Evolutionary conservation across 2,888 invertebrate genomes (phyloP).

Genomic region (Harpalus rufipes): DNA sequence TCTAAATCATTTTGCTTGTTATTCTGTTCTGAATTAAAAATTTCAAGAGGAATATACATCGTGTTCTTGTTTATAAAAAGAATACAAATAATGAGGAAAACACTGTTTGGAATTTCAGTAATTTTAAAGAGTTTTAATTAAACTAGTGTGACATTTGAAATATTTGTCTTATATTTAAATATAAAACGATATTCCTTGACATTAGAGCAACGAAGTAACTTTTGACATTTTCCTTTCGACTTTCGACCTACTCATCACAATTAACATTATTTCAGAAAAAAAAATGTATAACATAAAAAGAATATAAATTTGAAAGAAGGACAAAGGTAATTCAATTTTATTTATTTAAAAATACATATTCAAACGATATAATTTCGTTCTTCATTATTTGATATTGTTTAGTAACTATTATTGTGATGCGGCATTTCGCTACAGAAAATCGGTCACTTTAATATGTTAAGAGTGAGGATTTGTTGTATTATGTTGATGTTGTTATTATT

Average conservation of each 20-base stretch:
- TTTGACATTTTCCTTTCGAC: neutral
- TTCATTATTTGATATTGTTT: too few species aligned
- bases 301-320: neutral
- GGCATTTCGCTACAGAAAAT: too few species aligned
- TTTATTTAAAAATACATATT: neutral
- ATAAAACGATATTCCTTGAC: neutral
- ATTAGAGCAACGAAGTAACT: neutral
- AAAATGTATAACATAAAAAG: neutral
- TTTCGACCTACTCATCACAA: neutral
- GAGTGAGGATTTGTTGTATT: too few species aligned
- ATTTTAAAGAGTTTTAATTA: neutral
- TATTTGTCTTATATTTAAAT: neutral
- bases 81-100: neutral
- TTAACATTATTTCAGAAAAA: neutral
- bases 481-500: too few species aligned
- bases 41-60: neutral
- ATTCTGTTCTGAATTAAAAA: too few species aligned
- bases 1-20: too few species aligned
- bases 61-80: neutral
- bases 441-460: too few species aligned
- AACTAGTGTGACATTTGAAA: neutral
- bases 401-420: too few species aligned
- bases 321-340: neutral
- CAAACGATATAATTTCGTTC: too few species aligned
- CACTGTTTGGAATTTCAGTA: neutral